phyloP scores from a whole-genome alignment of 2,797 vertebrate genomes.

The Rhinogobio ventralis region DNA sequence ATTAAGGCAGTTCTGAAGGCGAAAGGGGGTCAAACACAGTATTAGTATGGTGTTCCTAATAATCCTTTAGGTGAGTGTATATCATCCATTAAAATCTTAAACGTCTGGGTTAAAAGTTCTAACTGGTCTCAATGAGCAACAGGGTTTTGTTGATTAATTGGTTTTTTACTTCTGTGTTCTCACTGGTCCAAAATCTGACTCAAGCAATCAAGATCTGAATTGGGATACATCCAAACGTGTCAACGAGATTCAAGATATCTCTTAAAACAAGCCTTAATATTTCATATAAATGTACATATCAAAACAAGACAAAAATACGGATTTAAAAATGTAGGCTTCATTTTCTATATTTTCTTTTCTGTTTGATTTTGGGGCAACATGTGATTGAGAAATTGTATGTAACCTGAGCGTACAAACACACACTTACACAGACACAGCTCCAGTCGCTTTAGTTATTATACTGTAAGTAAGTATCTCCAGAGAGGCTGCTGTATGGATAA shows the following conservation, averaged over 20 bases:
- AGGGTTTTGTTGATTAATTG: neutral
- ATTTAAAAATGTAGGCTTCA: neutral
- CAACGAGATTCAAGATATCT: neutral
- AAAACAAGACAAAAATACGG: neutral
- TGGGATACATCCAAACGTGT: neutral
- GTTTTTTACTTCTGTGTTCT: neutral
- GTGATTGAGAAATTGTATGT: neutral
- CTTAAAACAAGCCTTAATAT: neutral
- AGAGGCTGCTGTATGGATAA: constrained; percentile 52
- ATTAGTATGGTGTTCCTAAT: too few relatives aligned
- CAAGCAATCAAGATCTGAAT: neutral
- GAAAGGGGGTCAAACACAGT: too few relatives aligned
- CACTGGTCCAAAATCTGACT: neutral
- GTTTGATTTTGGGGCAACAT: neutral
- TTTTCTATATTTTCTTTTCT: neutral
- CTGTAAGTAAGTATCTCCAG: constrained; percentile 37
- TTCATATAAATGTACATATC: neutral
- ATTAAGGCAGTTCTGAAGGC: too few relatives aligned
- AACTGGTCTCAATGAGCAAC: neutral
- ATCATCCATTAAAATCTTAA: neutral
- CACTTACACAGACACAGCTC: constrained; percentile 6
- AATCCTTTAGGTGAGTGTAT: too few relatives aligned
- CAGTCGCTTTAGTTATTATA: constrained; percentile 23
- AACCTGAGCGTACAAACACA: constrained; percentile 5
- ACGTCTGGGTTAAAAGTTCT: neutral